Evolutionary conservation across 2,797 vertebrate genomes (phyloP).

Genomic region (Scolopax rusticola): DNA sequence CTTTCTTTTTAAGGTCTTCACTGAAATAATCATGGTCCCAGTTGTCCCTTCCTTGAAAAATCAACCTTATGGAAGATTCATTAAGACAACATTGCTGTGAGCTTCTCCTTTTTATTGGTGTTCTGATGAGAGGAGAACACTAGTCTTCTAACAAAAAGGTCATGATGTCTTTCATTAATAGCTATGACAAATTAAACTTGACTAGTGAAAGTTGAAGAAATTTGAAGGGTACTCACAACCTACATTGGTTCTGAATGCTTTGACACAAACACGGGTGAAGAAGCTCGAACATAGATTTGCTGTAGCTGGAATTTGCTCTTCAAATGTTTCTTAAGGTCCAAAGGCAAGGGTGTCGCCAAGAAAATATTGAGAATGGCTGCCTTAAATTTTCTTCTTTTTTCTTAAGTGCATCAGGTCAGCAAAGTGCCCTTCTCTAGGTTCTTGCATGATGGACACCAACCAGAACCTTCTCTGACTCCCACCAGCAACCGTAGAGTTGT

Average conservation of each 20-base stretch:
- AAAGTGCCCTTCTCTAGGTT: not conserved
- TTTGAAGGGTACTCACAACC: no score
- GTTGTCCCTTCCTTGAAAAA: not conserved
- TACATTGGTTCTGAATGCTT: not conserved
- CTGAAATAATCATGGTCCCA: not conserved
- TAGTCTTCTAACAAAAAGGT: not conserved
- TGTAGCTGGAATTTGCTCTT: not conserved
- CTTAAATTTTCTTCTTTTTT: not conserved
- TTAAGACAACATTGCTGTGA: not conserved
- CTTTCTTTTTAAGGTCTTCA: not conserved
- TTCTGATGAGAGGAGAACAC: not conserved
- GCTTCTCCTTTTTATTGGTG: not conserved
- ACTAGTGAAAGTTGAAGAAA: not conserved
- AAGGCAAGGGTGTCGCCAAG: not conserved
- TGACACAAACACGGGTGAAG: not conserved
- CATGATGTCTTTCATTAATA: not conserved
- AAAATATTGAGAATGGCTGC: not conserved
- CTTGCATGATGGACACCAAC: not conserved
- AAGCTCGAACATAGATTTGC: not conserved
- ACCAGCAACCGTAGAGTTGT: fast-evolving
- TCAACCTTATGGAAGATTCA: not conserved
- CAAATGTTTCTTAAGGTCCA: not conserved
- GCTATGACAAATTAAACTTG: not conserved
- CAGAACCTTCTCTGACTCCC: not conserved
- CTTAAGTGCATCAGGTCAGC: not conserved